Evolutionary conservation across 2,797 vertebrate species (phyloP).

Genomic region (Lacerta viridis): DNA sequence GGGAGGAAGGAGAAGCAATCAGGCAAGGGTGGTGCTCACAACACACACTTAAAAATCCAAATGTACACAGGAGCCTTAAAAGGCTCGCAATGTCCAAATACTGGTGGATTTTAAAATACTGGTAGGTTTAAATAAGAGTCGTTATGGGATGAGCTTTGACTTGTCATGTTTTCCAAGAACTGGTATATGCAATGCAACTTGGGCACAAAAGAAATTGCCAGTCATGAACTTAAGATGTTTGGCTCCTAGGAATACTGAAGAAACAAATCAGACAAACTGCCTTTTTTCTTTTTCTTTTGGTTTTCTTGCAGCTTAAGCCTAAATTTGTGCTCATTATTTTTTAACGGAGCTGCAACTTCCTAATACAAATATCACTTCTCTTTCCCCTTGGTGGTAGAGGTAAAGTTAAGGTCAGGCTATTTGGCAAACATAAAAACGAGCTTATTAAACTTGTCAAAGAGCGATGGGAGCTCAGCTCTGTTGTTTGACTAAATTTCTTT

Average conservation of each 20-base stretch:
- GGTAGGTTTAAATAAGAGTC: not conserved
- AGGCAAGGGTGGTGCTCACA: too few species aligned
- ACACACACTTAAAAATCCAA: too few species aligned
- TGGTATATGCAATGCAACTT: too few species aligned
- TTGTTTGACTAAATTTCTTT: slow-evolving; percentile 42
- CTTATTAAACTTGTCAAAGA: slow-evolving; percentile 54
- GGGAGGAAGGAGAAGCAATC: too few species aligned
- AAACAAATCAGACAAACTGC: not conserved
- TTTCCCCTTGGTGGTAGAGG: slow-evolving; percentile 20
- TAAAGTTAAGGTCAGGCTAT: slow-evolving; percentile 50
- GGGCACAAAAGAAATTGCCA: not conserved
- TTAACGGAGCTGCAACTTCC: not conserved
- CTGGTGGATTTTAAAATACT: not conserved
- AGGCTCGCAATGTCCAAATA: not conserved
- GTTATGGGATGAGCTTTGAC: not conserved
- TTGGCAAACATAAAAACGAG: slow-evolving; percentile 39
- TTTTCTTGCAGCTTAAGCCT: not conserved
- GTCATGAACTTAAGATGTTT: not conserved
- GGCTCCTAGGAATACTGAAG: not conserved
- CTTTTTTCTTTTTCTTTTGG: not conserved
- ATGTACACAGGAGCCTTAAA: too few species aligned
- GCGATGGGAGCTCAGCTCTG: slow-evolving; percentile 26
- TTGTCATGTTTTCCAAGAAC: not conserved
- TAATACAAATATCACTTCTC: not conserved
- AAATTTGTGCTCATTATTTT: not conserved